Evolutionary conservation across 2,797 vertebrate species (phyloP), one percentile per base, ranked within the genome.

Genomic region (Apogon hyalosoma): DNA sequence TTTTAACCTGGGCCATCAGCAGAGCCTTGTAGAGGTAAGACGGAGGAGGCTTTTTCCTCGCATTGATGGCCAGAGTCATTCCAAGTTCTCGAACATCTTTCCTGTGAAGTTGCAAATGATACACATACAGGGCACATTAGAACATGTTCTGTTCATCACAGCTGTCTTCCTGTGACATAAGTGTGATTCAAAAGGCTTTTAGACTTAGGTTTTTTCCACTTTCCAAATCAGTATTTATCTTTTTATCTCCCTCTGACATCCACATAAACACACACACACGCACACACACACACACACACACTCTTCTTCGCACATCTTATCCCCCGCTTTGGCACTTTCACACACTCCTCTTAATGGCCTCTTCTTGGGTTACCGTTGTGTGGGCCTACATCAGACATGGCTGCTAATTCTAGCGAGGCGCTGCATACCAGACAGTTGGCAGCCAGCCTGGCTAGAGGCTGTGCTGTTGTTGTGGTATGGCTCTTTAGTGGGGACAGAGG

Each of bases 51-150:
- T 91, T 92, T 70, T 93, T 96, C 87, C 96, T 93, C 87, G 95
- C 95, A 73, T 99, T 96, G 36, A 97, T 90, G 62, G 98, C 78
- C 0, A 98, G 28, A 0, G 92, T 94, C 80, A 99, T 84, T 74
- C 96, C 96, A 0, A 89, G 53, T 4, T 95, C 93, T 69, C 85
- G 90, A 0, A 88, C 89, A 12, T 95, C 95, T 60, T 78, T 92
- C 92, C 97, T 99, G 39, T 4, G 43, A 7, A 50, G 24, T 28
- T n/a, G 41, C 11, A 54, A 0, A 41, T 0, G 86, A 75, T 72
- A 62, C 18, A 63, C n/a, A 63, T 42, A 24, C 21, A 79, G 36
- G 47, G 14, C 48, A 7, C 7, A 68, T 49, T 40, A 14, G 50
- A 58, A 71, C 66, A 45, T 15, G 46, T 16, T 56, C 7, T 45